Evolutionary conservation across 2,113 vertebrate genomes (phyloP).

Genomic region (Abramis brama): DNA sequence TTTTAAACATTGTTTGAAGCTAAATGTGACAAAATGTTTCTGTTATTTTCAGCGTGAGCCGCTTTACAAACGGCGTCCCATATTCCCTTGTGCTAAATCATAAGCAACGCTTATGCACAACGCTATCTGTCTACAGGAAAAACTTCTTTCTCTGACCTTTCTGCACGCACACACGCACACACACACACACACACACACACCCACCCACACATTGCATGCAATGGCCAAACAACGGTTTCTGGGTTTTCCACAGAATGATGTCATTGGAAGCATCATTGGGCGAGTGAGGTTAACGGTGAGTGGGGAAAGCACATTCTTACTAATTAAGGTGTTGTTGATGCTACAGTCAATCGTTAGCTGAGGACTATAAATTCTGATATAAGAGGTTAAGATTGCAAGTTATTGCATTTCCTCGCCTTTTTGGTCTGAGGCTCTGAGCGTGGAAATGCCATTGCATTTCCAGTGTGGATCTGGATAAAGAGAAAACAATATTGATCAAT

Average conservation of each 20-base stretch:
- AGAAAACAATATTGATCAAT: neutral
- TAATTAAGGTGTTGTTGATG: neutral
- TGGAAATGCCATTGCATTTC: neutral
- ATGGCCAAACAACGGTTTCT: neutral
- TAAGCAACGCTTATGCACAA: no score
- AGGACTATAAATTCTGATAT: neutral
- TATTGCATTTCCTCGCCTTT: neutral
- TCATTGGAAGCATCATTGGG: neutral
- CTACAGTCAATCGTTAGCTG: neutral
- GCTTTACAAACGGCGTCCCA: no score
- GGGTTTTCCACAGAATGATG: neutral
- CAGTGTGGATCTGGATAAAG: neutral
- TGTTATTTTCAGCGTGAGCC: no score
- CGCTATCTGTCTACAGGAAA: neutral
- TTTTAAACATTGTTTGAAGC: no score
- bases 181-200: neutral
- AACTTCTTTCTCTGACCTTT: neutral
- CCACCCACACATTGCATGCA: neutral
- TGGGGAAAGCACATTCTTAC: neutral
- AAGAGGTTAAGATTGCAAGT: neutral
- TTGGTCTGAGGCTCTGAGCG: neutral
- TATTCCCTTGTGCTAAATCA: neutral
- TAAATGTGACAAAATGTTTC: no score
- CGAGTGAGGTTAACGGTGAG: neutral
- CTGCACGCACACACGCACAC: neutral